phyloP scores from a whole-genome alignment of 2,113 vertebrate genomes.

The Pionites leucogaster region DNA sequence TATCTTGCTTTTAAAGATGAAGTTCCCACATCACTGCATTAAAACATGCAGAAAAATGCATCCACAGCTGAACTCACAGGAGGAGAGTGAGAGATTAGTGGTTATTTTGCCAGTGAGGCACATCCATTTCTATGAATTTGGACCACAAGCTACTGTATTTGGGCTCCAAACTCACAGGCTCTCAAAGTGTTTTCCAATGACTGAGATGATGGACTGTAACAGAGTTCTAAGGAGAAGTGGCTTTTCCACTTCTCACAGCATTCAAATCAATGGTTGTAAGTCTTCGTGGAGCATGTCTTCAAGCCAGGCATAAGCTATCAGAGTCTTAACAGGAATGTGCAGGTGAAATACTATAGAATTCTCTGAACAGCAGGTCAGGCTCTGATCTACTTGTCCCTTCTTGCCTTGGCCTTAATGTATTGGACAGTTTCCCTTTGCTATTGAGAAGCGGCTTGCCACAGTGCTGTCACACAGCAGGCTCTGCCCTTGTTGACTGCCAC shows the following conservation, averaged over 20 bases:
- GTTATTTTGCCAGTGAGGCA: neutral
- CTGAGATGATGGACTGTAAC: neutral
- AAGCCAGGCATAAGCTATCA: neutral
- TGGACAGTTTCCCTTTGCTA: neutral
- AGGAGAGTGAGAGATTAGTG: neutral
- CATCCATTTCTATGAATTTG: neutral
- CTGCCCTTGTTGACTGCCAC: neutral
- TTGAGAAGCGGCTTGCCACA: neutral
- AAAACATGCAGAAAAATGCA: neutral
- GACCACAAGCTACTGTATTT: neutral
- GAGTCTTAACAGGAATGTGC: neutral
- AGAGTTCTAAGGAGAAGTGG: neutral
- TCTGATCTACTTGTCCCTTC: neutral
- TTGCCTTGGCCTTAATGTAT: neutral
- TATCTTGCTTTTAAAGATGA: neutral
- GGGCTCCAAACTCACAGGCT: neutral
- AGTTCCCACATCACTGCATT: neutral
- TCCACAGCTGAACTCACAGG: neutral
- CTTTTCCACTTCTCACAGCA: neutral
- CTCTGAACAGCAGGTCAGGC: neutral
- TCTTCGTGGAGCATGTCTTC: neutral
- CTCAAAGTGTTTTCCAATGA: neutral
- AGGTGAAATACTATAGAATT: neutral
- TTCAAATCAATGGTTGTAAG: neutral
- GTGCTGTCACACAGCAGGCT: neutral